phyloP scores from a whole-genome alignment of 2,113 vertebrate species.

The Sisor rabdophorus region DNA sequence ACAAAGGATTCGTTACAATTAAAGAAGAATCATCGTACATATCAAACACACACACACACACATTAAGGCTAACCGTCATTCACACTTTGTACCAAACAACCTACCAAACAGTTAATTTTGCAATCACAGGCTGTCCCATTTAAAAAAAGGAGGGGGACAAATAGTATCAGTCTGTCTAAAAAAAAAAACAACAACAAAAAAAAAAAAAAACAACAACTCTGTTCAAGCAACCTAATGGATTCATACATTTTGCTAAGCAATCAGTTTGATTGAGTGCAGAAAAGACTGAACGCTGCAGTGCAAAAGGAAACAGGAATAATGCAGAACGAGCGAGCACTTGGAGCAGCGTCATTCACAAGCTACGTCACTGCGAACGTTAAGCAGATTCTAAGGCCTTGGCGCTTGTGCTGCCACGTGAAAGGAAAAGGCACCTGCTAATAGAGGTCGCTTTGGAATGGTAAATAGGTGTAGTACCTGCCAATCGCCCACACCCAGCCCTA shows the following conservation, averaged over 20 bases:
- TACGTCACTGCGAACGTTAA: constrained; percentile 33
- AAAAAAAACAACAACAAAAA: no score
- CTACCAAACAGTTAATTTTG: background rate
- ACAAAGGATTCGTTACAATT: constrained; percentile 21
- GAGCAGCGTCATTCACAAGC: constrained; percentile 21
- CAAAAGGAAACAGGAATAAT: constrained; percentile 11
- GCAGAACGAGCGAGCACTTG: constrained; percentile 34
- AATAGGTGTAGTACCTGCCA: constrained; percentile 28
- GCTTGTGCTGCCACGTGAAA: constrained; percentile 36
- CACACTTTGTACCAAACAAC: constrained; percentile 8
- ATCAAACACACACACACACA: constrained; percentile 29
- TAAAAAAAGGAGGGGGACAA: background rate
- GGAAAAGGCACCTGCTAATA: constrained; percentile 44
- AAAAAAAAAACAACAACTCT: no score
- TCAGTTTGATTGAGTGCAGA: constrained; percentile 9
- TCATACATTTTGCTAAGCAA: constrained; percentile 4
- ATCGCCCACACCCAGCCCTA: constrained; percentile 43
- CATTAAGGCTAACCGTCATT: background rate
- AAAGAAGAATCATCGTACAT: constrained; percentile 5
- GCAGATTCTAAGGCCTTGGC: constrained; percentile 44
- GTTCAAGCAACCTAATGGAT: background rate
- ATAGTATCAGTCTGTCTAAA: background rate
- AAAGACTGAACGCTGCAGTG: constrained; percentile 35
- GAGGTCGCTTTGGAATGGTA: constrained; percentile 30
- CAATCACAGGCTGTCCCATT: background rate